Conservation (phyloP, 2,888 invertebrate genomes). For the Ornithoptera alexandrae region DNA sequence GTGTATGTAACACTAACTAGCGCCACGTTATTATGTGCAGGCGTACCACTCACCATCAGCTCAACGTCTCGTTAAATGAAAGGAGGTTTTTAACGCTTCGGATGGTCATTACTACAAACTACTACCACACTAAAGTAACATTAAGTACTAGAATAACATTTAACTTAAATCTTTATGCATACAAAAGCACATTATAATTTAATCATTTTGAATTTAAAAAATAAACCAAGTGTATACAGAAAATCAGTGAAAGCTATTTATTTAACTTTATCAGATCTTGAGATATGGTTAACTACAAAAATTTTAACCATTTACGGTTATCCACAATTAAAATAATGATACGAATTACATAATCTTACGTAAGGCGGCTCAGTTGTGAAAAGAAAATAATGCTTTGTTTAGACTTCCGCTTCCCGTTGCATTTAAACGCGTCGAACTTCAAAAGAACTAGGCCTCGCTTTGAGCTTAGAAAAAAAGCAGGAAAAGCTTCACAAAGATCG, state of each 20-base stretch:
- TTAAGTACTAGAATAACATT: too few relatives aligned
- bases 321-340: background rate
- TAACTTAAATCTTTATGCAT: too few relatives aligned
- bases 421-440: conserved; percentile 13
- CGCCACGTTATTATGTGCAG: too few relatives aligned
- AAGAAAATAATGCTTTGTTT: conserved; percentile 12
- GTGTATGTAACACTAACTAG: too few relatives aligned
- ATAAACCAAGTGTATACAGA: background rate
- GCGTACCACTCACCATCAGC: too few relatives aligned
- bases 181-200: too few relatives aligned
- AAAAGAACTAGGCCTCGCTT: conserved; percentile 25
- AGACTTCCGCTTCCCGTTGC: conserved; percentile 11
- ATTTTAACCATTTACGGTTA: background rate
- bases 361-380: background rate
- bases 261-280: background rate
- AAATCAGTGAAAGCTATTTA: background rate
- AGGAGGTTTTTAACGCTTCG: too few relatives aligned
- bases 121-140: too few relatives aligned
- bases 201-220: too few relatives aligned
- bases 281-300: too few relatives aligned
- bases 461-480: conserved; percentile 9
- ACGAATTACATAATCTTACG: background rate
- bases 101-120: too few relatives aligned
- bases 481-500: conserved; percentile 8
- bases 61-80: too few relatives aligned